Conservation (phyloP, 2,888 invertebrate species). For the Hyles lineata region DNA sequence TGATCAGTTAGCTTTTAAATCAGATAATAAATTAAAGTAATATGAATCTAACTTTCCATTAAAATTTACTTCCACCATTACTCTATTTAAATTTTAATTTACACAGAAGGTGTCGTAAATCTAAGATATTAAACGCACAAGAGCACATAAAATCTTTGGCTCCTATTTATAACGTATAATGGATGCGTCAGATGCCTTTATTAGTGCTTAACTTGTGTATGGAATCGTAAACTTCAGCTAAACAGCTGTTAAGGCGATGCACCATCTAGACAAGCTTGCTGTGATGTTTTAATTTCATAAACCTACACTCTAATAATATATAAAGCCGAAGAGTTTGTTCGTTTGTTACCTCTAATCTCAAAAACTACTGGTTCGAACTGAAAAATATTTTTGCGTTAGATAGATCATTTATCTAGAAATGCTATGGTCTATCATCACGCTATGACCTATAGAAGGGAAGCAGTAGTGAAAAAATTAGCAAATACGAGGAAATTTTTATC, state of each 20-base stretch:
- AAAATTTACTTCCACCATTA: neutral
- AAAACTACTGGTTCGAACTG: too few species aligned
- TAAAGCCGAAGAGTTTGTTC: too few species aligned
- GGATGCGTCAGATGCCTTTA: neutral
- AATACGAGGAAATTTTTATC: too few species aligned
- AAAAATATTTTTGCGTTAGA: too few species aligned
- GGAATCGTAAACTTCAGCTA: neutral
- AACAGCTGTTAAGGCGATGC: conserved; percentile 3
- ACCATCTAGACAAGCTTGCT: neutral
- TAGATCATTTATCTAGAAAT: too few species aligned
- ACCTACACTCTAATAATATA: neutral
- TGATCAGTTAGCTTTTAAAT: neutral
- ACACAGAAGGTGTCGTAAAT: neutral
- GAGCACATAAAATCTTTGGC: neutral
- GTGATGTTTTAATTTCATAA: neutral
- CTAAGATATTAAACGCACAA: neutral
- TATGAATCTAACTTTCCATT: neutral
- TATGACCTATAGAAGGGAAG: too few species aligned
- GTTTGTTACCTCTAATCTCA: too few species aligned
- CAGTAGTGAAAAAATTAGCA: too few species aligned
- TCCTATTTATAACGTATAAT: neutral
- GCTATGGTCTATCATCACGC: too few species aligned
- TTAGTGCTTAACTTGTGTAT: neutral
- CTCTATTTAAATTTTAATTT: neutral
- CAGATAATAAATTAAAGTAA: neutral